Evolutionary conservation across 2,888 invertebrate species (phyloP).

Genomic region (Helicoverpa assulta): DNA sequence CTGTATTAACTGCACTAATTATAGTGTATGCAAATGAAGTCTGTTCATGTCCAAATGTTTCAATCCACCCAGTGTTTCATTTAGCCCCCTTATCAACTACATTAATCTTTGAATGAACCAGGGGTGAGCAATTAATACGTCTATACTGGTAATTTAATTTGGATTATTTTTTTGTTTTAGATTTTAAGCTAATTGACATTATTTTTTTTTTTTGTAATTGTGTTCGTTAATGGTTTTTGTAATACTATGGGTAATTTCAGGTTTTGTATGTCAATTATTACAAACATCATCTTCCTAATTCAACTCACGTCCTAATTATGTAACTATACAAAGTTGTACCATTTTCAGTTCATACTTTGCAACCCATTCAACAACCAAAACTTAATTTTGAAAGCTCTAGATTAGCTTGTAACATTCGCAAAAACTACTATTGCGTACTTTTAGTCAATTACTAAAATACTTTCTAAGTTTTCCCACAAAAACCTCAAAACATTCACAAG

Average conservation of each 20-base stretch:
- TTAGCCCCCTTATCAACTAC: constrained; percentile 76
- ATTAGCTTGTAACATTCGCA: too few species aligned
- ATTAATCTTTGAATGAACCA: constrained; percentile 74
- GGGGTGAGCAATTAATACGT: constrained; percentile 68
- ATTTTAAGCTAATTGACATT: constrained; percentile 33
- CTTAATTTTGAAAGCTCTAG: too few species aligned
- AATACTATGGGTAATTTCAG: neutral
- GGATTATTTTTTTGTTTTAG: constrained; percentile 37
- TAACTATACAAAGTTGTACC: neutral
- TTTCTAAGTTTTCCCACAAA: constrained; percentile 16
- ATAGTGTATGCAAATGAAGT: constrained; percentile 84
- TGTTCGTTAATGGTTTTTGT: constrained; percentile 14
- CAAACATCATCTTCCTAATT: too few species aligned
- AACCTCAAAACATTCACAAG: constrained; percentile 15
- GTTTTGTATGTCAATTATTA: neutral
- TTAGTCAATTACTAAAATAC: neutral
- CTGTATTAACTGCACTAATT: constrained; percentile 82
- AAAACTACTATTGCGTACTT: neutral
- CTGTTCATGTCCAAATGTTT: constrained; percentile 84
- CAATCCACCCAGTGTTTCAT: constrained; percentile 84
- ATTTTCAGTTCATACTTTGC: too few species aligned
- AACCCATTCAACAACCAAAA: too few species aligned
- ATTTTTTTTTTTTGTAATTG: constrained; percentile 27
- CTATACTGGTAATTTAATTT: constrained; percentile 54
- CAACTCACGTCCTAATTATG: neutral